These are phyloP conservation scores for Alaudala cheleensis DNA, from an alignment of 2,113 vertebrate species.

Conservation along the genomic window DNA sequence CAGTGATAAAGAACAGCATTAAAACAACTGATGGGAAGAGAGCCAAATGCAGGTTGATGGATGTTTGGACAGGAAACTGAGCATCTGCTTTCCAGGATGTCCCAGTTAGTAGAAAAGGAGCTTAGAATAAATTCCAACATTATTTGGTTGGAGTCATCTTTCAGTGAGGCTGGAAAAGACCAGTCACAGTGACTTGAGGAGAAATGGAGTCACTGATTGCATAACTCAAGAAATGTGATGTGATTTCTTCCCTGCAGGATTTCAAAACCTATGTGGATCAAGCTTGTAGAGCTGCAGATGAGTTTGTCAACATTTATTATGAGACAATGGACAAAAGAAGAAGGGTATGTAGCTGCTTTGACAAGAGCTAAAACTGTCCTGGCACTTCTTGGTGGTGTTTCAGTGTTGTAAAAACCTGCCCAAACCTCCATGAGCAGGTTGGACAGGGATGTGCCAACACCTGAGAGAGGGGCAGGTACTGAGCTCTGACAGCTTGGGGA, in stretches of 20 bases:
- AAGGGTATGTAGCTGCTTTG: conserved; percentile 74
- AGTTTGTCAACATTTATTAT: conserved; percentile 96
- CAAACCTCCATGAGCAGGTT: background rate
- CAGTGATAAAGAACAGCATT: background rate
- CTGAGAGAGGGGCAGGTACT: background rate
- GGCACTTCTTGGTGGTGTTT: background rate
- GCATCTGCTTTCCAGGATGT: background rate
- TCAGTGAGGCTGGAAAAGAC: background rate
- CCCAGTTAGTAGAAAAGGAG: background rate
- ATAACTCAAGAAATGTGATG: background rate
- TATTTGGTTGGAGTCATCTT: background rate
- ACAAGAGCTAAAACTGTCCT: background rate
- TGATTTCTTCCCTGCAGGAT: conserved; percentile 70
- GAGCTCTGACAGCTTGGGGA: background rate
- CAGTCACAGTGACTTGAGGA: background rate
- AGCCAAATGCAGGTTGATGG: background rate
- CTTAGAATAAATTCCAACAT: background rate
- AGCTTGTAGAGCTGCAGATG: conserved; percentile 94
- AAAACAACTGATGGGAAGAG: background rate
- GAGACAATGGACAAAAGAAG: conserved; percentile 97
- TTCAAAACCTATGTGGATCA: conserved; percentile 93
- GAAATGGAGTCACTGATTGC: background rate
- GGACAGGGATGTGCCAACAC: background rate
- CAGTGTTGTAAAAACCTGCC: no score
- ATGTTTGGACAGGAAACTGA: background rate